Base-by-base conservation (phyloP, 1,140 invertebrate genomes). In the Rhopalosiphum padi region DNA sequence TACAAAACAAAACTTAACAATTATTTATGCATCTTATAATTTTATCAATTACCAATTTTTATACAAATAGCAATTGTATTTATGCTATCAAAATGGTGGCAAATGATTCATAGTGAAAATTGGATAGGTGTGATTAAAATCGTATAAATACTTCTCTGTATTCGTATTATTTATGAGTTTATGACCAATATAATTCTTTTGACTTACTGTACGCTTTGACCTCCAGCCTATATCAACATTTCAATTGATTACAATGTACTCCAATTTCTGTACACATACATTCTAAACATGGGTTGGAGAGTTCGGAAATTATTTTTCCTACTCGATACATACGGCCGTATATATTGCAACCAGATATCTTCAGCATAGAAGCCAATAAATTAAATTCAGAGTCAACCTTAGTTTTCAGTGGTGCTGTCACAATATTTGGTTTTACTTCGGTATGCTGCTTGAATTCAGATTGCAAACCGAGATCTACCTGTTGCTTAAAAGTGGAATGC, bases 271-370 rank as follows among this genome's bases (percentile, higher is more conserved):
- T 98, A 95, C 98, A 98, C 95, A 97, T 97, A 95, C 98, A 98
- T 95, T 98, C 97, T 94, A 97, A 96, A 95, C 98, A 99, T 9
- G 97, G 96, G 90, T 96, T 97, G 15, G 98, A 98, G 92, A 99
- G 95, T 95, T 98, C 98, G 0, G 97, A 96, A 93, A 99, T 98
- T 94, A 98, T 97, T 95, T 97, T 96, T 9, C 97, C 98, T 5
- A 98, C 97, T 11, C 97, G 96, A 95, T 98, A 98, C 97, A 98
- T 98, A 94, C 97, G 96, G 6, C 98, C 98, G 94, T 98, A 98
- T 94, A 99, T 98, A 95, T 99, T 98, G 95, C 98, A 99, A 2
- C 98, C 98, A 22, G 97, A 97, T 94, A 98, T 95, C 95, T 98
- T 98, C 41, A 98, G 95, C 60, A 97, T 94, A 51, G 96, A 96